Base-by-base conservation (phyloP, 2,113 vertebrate genomes). In the Conger conger region DNA sequence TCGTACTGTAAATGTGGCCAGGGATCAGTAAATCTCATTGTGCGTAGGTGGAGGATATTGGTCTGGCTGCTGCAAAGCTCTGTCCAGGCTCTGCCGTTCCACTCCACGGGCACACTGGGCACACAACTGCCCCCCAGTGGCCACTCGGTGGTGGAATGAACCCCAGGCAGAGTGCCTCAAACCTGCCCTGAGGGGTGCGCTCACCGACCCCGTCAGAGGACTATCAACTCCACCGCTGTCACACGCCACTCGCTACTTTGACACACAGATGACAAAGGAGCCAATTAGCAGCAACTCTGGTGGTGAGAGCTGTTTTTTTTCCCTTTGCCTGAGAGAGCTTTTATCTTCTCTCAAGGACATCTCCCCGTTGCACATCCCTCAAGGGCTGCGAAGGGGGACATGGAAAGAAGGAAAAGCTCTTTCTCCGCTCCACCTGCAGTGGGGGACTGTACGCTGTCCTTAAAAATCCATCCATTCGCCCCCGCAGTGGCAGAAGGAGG, bases 261-360 rank as follows among this genome's bases (percentile, higher is more conserved):
- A 86, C 76, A 82, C 50, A 18, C 81, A 40, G 73, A 80, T 57
- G 68, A 86, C 68, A 82, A 77, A 77, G 85, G 63, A 86, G 27
- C 80, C 80, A 82, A 86, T 86, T 86, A 86, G 85, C 76, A 73
- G 11, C 38, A 18, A 30, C 37, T 57, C 38, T 53, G 17, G 36
- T 80, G 79, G 57, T 23, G 11, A 77, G 80, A 45, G 23, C 42
- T 27, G 4, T 63, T 60, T 50, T 77, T 57, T n/a, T 37, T 35
- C 38, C 36, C 80, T 77, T 50, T 30, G 50, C 15, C 37, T 80
- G 54, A 45, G 76, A 77, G 42, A 84, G 45, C 33, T 79, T 84
- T 27, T 79, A 79, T 84, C 36, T 79, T 84, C 54, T 84, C 20
- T 42, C 63, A 63, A 45, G 27, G 76, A 84, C 50, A 76, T 78